phyloP scores from a whole-genome alignment of 2,888 invertebrate genomes.

The Nematopogon swammerdamellus region DNA sequence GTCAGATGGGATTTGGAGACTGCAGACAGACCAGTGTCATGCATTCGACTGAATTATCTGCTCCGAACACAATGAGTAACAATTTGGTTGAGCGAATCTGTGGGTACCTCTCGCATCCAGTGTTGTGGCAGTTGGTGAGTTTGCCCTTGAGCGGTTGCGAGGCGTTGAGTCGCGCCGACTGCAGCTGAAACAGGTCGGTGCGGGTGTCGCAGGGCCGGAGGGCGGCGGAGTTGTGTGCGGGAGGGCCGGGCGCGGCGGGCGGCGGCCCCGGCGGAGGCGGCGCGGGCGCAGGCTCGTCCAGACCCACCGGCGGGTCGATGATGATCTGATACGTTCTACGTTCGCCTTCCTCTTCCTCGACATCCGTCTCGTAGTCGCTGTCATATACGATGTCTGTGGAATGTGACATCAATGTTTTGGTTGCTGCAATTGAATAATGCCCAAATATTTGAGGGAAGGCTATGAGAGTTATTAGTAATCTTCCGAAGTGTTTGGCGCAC shows the following conservation, averaged over 20 bases:
- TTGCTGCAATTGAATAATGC: no score
- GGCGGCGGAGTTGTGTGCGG: slow-evolving; percentile 47
- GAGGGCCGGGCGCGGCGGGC: slow-evolving; percentile 24
- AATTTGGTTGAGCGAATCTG: no score
- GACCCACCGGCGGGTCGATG: slow-evolving; percentile 36
- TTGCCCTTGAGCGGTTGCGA: slow-evolving; percentile 87
- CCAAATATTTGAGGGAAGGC: no score
- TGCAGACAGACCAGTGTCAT: no score
- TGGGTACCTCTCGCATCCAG: slow-evolving; percentile 86
- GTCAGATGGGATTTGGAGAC: no score
- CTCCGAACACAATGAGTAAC: no score
- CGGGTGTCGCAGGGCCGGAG: slow-evolving; percentile 83
- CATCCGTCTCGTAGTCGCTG: slow-evolving; percentile 41
- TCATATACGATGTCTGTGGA: slow-evolving; percentile 22
- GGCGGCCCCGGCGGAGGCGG: slow-evolving; percentile 30
- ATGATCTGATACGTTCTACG: slow-evolving; percentile 47
- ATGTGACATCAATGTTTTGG: no score
- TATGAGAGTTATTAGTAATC: no score
- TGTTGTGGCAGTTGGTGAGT: slow-evolving; percentile 82
- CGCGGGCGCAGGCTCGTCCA: slow-evolving; percentile 27
- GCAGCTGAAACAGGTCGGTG: slow-evolving; percentile 81
- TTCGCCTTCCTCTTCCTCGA: slow-evolving; percentile 36
- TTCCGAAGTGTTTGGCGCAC: no score
- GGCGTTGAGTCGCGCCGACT: slow-evolving; percentile 76
- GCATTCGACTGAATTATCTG: no score